Evolutionary conservation across 2,113 vertebrate species (phyloP).

Genomic region (Felis chaus): DNA sequence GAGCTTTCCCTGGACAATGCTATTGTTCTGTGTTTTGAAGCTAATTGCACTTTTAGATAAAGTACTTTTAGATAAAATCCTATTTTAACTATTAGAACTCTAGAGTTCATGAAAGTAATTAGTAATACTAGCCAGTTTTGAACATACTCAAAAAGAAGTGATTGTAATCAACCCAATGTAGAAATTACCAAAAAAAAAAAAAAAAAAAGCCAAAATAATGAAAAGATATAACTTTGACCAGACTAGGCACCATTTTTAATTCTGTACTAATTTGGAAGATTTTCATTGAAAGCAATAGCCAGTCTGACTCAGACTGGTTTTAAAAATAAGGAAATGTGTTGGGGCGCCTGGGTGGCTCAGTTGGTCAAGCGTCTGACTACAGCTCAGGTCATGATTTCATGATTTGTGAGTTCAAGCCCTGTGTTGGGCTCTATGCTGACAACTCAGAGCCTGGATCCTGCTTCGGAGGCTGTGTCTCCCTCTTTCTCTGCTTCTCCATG

Average conservation of each 20-base stretch:
- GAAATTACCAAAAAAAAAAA: neutral
- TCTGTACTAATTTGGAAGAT: neutral
- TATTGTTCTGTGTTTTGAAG: neutral
- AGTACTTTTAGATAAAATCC: neutral
- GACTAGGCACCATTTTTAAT: neutral
- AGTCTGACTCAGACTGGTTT: slow-evolving; percentile 7
- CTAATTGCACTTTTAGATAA: neutral
- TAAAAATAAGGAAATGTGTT: neutral
- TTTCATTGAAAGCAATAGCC: neutral
- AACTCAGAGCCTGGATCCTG: too few relatives aligned
- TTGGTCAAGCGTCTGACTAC: too few relatives aligned
- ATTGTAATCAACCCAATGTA: neutral
- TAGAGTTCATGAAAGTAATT: neutral
- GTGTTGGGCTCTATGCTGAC: too few relatives aligned
- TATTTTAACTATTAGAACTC: neutral
- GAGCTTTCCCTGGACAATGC: neutral
- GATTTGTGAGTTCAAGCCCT: too few relatives aligned
- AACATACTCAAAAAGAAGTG: neutral
- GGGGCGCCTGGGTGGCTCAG: too few relatives aligned
- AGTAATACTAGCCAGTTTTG: neutral
- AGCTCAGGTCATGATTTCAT: too few relatives aligned
- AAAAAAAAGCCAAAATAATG: neutral
- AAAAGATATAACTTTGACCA: neutral
- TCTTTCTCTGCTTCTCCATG: too few relatives aligned
- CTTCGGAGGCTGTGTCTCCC: too few relatives aligned